Evolutionary conservation across 1,140 invertebrate species (phyloP).

Genomic region (Megathymus violae): DNA sequence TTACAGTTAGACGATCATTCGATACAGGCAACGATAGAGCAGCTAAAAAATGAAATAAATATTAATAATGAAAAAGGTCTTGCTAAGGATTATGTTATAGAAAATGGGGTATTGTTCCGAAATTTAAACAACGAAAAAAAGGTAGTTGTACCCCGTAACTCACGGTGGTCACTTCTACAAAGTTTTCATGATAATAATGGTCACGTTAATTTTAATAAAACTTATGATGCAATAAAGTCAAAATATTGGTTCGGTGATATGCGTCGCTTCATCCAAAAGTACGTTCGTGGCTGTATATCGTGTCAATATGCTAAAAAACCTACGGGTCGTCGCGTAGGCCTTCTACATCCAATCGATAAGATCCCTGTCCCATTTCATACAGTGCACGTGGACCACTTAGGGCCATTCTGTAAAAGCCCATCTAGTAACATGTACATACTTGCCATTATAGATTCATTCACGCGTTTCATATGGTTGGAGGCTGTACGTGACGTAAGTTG

Average conservation of each 20-base stretch:
- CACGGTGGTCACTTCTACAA: not conserved
- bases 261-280: not conserved
- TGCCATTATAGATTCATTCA: constrained; percentile 5
- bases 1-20: not conserved
- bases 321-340: not conserved
- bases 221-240: not conserved
- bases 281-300: not conserved
- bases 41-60: not conserved
- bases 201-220: not conserved
- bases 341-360: constrained; percentile 1
- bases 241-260: too few species aligned
- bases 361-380: constrained; percentile 4
- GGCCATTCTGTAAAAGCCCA: constrained; percentile 13
- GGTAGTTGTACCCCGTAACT: not conserved
- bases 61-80: not conserved
- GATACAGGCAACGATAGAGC: not conserved
- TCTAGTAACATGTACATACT: not conserved
- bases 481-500: constrained; percentile 4
- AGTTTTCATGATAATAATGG: not conserved
- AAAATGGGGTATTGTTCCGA: not conserved
- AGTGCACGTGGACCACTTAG: constrained; percentile 12
- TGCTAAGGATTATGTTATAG: not conserved
- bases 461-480: constrained; percentile 8
- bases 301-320: not conserved
- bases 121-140: not conserved